Base-by-base conservation (phyloP, 53 echinoderm and acorn worm genomes). In the Pentamera pediparva region DNA sequence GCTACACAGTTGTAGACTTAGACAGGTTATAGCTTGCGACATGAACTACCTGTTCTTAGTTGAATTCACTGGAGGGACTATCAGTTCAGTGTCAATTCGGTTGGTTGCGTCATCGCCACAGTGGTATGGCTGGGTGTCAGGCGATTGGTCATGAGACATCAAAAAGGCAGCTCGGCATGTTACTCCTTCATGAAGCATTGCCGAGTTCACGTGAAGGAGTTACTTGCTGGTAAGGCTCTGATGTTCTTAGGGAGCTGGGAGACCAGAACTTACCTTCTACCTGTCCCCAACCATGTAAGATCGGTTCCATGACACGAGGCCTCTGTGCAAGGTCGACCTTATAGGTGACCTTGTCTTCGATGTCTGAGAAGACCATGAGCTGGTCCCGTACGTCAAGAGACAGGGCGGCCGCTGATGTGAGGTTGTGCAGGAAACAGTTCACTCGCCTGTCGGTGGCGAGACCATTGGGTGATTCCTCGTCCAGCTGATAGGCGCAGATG, bases 201-300 rank as follows among this genome's bases (percentile, higher is more conserved):
- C n/a, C n/a, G n/a, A n/a, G n/a, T n/a, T n/a, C n/a, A n/a, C n/a
- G n/a, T n/a, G n/a, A n/a, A n/a, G n/a, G n/a, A n/a, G n/a, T n/a
- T n/a, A n/a, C n/a, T n/a, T n/a, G n/a, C n/a, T n/a, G n/a, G n/a
- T n/a, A n/a, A n/a, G n/a, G n/a, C n/a, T n/a, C n/a, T n/a, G n/a
- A 45, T 17, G n/a, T n/a, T n/a, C n/a, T n/a, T 3, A 54, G 2
- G 54, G 54, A 54, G 0, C 24, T 6, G 28, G 6, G 43, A 41
- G 43, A 8, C 54, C 22, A 19, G n/a, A 29, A 26, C 61, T 29
- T 72, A 72, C 72, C 72, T 72, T 72, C 53, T n/a, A 72, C 26
- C 19, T 35, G 32, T 10, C 72, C 72, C 72, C 72, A 72, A 35
- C 72, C 72, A 12, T 72, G 54, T 35, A 72, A 19, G 49, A 72